Evolutionary conservation across 2,888 invertebrate species (phyloP).

Genomic region (Acrocyrtus sp.): DNA sequence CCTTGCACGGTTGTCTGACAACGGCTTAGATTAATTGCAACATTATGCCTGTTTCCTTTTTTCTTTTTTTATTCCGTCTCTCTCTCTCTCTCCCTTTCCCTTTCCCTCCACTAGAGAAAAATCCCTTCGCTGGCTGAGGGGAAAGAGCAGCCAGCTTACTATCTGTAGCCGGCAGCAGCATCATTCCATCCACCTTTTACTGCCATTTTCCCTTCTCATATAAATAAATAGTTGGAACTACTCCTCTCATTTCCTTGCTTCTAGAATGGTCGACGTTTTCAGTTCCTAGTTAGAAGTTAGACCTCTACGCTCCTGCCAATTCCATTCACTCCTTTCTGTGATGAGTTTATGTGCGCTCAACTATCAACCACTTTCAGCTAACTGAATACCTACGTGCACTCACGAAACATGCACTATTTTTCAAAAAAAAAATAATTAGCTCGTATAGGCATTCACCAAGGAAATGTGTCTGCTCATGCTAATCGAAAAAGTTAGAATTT

Average conservation of each 20-base stretch:
- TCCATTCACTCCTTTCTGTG: neutral
- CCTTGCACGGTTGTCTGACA: slow-evolving; percentile 59
- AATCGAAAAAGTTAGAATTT: no score
- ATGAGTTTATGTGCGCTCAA: neutral
- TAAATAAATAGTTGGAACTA: neutral
- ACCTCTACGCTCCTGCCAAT: neutral
- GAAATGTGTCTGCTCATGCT: no score
- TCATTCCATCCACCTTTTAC: slow-evolving; percentile 9
- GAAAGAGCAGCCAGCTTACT: no score
- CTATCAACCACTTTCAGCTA: neutral
- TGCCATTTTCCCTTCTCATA: slow-evolving; percentile 14
- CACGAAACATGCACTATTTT: no score
- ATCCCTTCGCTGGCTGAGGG: neutral
- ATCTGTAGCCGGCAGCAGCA: neutral
- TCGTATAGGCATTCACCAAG: no score
- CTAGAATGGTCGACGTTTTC: neutral
- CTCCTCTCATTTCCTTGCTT: neutral
- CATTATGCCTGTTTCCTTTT: slow-evolving; percentile 49
- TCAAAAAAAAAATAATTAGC: no score
- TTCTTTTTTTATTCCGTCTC: slow-evolving; percentile 16
- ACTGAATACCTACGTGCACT: no score
- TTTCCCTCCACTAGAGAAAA: neutral
- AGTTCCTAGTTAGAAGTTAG: no score
- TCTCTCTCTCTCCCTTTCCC: slow-evolving; percentile 8
- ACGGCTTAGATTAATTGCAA: slow-evolving; percentile 60